Percentiles rank a stretch among this genome's conserved stretches.
Conservation (phyloP, 2,888 invertebrate species). For the Synergus itoensis region DNA sequence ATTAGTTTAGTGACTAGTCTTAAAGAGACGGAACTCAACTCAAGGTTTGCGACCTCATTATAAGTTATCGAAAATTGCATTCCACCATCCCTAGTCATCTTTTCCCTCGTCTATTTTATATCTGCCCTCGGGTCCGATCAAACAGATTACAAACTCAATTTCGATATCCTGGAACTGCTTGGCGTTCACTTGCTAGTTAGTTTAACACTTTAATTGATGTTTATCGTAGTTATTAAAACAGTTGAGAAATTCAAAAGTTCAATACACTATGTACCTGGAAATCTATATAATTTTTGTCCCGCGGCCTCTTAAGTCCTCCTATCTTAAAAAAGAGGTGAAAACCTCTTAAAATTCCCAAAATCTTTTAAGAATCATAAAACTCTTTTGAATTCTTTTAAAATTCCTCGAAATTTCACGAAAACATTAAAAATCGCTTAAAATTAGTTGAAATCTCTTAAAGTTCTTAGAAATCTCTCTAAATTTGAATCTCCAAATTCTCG, state of each 20-base stretch:
- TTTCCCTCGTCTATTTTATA: slow-evolving; percentile 10
- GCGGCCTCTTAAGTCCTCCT: no score
- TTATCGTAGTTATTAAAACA: not conserved
- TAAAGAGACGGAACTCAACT: not conserved
- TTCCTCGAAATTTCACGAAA: no score
- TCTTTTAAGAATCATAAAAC: no score
- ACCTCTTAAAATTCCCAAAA: no score
- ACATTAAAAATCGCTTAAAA: no score
- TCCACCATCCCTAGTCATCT: not conserved
- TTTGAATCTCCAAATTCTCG: no score
- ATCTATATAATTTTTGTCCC: no score
- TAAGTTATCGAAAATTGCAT: slow-evolving; percentile 19
- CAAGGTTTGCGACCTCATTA: not conserved
- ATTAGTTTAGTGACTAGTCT: slow-evolving; percentile 6
- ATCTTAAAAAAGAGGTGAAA: no score
- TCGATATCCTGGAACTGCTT: slow-evolving; percentile 3
- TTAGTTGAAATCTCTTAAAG: no score
- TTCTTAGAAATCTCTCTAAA: no score
- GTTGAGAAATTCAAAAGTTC: not conserved
- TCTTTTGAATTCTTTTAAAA: no score
- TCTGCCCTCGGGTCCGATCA: not conserved
- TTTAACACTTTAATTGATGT: not conserved
- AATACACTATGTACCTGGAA: not conserved
- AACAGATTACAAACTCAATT: slow-evolving; percentile 22
- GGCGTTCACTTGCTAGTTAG: not conserved